Conservation (phyloP, 2,797 vertebrate genomes). For the Cephalopachus bancanus region DNA sequence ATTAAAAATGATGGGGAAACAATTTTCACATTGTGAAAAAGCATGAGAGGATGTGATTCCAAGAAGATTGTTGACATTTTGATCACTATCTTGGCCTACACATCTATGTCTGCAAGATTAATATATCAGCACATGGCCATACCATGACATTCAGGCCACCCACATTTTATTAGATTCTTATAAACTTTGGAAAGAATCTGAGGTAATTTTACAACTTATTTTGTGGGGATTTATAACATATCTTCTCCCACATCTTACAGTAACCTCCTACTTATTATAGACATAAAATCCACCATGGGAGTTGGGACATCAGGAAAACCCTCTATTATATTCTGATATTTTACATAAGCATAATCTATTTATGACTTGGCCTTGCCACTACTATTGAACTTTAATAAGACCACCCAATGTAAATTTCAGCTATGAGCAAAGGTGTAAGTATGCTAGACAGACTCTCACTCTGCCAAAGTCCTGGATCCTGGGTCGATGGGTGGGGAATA, state of each 20-base stretch:
- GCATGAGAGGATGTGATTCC: neutral
- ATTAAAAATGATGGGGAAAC: neutral
- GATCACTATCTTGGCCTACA: neutral
- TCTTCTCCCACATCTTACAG: neutral
- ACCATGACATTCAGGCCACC: neutral
- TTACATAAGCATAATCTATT: neutral
- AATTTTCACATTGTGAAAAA: neutral
- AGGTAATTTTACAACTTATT: constrained; percentile 34
- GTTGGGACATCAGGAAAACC: neutral
- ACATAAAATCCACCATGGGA: neutral
- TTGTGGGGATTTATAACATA: neutral
- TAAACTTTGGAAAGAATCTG: neutral
- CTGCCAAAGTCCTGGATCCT: neutral
- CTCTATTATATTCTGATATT: neutral
- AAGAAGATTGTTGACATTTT: neutral
- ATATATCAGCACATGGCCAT: neutral
- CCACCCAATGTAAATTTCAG: neutral
- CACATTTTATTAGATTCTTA: constrained; percentile 24
- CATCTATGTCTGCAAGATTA: neutral
- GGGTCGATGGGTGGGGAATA: neutral
- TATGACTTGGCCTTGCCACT: neutral
- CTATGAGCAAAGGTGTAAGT: neutral
- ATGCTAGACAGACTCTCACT: neutral
- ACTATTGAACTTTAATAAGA: neutral
- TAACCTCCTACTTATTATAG: neutral